Percentiles rank a stretch among this genome's conserved stretches.
Conservation (phyloP, 2,113 vertebrate species). For the Galbula dea region DNA sequence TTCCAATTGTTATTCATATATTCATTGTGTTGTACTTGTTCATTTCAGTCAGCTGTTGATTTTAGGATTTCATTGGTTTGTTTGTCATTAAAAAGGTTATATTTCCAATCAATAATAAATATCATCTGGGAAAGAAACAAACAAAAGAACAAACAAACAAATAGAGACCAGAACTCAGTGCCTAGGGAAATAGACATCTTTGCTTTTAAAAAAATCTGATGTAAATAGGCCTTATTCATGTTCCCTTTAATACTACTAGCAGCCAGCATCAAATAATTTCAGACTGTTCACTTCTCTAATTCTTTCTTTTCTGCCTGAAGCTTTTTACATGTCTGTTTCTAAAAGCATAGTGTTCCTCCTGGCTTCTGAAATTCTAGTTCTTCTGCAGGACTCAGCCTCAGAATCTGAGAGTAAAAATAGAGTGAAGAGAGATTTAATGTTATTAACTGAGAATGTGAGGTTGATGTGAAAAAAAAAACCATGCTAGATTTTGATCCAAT, state of each 20-base stretch:
- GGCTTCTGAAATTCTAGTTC: background rate
- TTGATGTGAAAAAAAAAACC: background rate
- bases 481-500: background rate
- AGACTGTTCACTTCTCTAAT: background rate
- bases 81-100: conserved; percentile 51
- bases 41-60: conserved; percentile 50
- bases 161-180: background rate
- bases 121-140: background rate
- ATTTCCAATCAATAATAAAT: conserved; percentile 64
- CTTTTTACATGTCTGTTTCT: background rate
- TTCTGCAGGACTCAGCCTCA: background rate
- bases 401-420: background rate
- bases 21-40: conserved; percentile 47
- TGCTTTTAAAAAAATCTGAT: background rate
- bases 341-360: background rate
- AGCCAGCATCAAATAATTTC: background rate
- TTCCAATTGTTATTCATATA: conserved; percentile 47
- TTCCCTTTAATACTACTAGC: background rate
- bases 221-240: background rate
- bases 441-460: background rate
- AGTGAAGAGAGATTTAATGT: background rate
- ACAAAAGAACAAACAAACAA: background rate
- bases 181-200: background rate
- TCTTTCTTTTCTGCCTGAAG: background rate
- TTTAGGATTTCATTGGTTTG: conserved; percentile 41